A percentile compares a stretch with the other conserved stretches of the same genome.
phyloP scores from a whole-genome alignment of 1,140 invertebrate genomes.

The Xylocopa sonorina region DNA sequence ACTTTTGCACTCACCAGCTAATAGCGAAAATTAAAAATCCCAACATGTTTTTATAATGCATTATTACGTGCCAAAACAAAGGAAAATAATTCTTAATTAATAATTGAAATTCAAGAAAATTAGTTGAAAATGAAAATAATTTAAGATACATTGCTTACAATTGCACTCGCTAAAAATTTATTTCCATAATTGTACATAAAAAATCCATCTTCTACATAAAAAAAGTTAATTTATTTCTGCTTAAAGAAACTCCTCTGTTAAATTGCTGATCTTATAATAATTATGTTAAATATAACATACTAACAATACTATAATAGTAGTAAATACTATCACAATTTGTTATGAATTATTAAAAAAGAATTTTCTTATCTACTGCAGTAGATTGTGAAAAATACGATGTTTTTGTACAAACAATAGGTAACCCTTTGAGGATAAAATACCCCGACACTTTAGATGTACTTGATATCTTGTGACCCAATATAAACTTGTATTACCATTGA shows the following conservation, averaged over 20 bases:
- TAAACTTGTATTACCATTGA: constrained; percentile 79
- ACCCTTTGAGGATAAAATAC: constrained; percentile 94
- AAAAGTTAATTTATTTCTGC: not conserved
- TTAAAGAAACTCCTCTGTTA: not conserved
- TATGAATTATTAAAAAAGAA: too few species aligned
- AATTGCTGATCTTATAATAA: not conserved
- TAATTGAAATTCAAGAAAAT: not conserved
- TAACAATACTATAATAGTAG: constrained; percentile 16
- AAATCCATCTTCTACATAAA: constrained; percentile 19
- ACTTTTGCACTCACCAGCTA: constrained; percentile 30
- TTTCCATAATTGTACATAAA: not conserved
- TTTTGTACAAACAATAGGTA: constrained; percentile 83
- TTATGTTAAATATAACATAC: constrained; percentile 9
- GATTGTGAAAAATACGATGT: too few species aligned
- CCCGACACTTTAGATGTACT: constrained; percentile 93
- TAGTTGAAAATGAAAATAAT: too few species aligned
- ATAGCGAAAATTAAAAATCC: constrained; percentile 43
- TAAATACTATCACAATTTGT: constrained; percentile 20
- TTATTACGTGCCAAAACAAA: not conserved
- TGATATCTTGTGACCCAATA: constrained; percentile 92
- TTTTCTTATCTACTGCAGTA: too few species aligned
- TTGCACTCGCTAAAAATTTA: constrained; percentile 4
- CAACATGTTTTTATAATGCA: constrained; percentile 11
- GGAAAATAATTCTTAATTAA: not conserved
- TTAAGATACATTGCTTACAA: not conserved